Conservation (phyloP, 2,888 invertebrate species). For the Ecliptopera silaceata region DNA sequence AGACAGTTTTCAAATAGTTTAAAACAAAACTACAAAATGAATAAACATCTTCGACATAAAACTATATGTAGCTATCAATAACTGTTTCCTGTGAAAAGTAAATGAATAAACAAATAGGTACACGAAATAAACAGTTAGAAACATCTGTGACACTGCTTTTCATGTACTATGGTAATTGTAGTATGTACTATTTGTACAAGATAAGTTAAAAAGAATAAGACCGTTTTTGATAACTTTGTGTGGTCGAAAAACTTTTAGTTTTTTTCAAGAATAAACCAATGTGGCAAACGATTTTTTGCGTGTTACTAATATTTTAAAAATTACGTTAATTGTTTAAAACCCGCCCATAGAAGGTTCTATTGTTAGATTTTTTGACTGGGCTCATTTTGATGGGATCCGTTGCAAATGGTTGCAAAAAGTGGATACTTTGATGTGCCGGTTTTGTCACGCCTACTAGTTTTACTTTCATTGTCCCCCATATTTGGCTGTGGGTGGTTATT, state of each 20-base stretch:
- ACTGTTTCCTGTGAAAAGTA: slow-evolving; percentile 27
- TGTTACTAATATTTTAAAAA: too few relatives aligned
- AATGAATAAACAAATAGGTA: slow-evolving; percentile 41
- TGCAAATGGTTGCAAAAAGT: slow-evolving; percentile 7
- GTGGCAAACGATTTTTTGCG: too few relatives aligned
- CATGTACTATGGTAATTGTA: slow-evolving; percentile 48
- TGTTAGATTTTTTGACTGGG: slow-evolving; percentile 14
- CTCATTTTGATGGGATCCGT: not conserved
- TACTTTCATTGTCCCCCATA: not conserved
- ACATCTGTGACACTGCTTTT: slow-evolving; percentile 32
- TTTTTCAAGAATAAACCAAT: too few relatives aligned
- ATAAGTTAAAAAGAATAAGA: too few relatives aligned
- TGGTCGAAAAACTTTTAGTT: too few relatives aligned
- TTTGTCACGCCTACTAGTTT: slow-evolving; percentile 15
- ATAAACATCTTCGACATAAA: slow-evolving; percentile 7
- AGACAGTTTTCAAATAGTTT: too few relatives aligned
- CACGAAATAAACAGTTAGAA: slow-evolving; percentile 36
- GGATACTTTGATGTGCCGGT: not conserved
- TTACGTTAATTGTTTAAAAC: slow-evolving; percentile 6
- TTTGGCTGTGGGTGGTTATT: not conserved
- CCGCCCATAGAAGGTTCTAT: slow-evolving; percentile 5
- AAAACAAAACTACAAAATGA: not conserved
- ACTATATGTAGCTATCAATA: slow-evolving; percentile 13
- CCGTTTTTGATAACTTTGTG: too few relatives aligned
- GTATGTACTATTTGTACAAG: too few relatives aligned